A percentile compares a stretch with the other conserved stretches of the same genome.
Conservation (phyloP, 2,888 invertebrate species). For the Baronia brevicornis region DNA sequence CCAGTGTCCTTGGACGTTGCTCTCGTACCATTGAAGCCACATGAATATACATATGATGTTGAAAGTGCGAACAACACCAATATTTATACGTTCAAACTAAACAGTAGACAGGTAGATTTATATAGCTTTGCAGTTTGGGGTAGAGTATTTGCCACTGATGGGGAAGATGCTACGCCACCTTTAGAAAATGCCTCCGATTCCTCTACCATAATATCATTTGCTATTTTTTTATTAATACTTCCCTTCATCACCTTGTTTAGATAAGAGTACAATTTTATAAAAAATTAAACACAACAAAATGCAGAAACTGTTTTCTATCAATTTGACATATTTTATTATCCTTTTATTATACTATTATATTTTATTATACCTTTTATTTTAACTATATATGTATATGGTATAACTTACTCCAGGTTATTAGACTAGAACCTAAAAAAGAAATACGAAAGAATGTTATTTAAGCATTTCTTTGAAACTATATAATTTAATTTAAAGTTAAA, state of each 20-base stretch:
- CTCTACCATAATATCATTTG: background rate
- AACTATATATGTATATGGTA: too few species aligned
- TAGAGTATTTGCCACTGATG: conserved; percentile 62
- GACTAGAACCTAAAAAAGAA: too few species aligned
- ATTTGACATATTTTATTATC: too few species aligned
- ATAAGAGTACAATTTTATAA: background rate
- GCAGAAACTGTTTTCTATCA: too few species aligned
- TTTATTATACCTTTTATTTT: too few species aligned
- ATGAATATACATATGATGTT: conserved; percentile 37
- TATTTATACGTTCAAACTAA: conserved; percentile 34
- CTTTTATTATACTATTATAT: too few species aligned
- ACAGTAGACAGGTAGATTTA: conserved; percentile 38
- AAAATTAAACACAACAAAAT: too few species aligned
- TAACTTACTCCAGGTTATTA: too few species aligned
- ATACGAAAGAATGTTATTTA: too few species aligned
- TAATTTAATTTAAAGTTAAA: too few species aligned
- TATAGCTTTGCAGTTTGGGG: conserved; percentile 73
- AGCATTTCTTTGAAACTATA: too few species aligned
- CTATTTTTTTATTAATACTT: conserved; percentile 1
- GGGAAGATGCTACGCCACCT: conserved; percentile 36
- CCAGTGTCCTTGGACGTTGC: conserved; percentile 66
- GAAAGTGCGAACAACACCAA: conserved; percentile 16
- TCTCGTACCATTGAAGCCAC: conserved; percentile 62
- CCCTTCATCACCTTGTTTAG: background rate
- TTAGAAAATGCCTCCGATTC: background rate